These are phyloP conservation scores for Helicolenus hilgendorfi DNA, from an alignment of 2,797 vertebrate species.

Conservation along the genomic window DNA sequence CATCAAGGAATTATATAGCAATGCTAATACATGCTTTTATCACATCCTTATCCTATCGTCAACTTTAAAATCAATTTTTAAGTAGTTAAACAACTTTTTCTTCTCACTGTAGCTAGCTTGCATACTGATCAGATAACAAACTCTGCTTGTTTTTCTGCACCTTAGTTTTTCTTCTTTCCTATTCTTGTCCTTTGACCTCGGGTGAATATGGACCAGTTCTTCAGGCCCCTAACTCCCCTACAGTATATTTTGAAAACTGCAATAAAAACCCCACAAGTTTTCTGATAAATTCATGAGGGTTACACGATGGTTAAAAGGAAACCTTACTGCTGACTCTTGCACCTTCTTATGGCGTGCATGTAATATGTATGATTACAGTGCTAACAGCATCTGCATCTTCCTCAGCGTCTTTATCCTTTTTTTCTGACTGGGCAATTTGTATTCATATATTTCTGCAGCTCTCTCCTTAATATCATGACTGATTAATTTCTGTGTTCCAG, in stretches of 20 bases:
- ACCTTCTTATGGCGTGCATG: neutral
- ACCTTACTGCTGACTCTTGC: neutral
- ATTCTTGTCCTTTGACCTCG: neutral
- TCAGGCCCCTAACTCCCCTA: neutral
- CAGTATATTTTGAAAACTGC: neutral
- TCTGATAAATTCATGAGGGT: neutral
- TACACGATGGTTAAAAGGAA: neutral
- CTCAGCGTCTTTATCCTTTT: neutral
- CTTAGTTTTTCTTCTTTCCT: neutral
- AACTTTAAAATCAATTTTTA: neutral
- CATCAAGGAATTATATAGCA: too few relatives aligned
- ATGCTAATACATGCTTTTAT: too few relatives aligned
- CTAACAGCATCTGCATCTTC: neutral
- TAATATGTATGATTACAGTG: neutral
- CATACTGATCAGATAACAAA: neutral
- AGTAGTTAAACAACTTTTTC: neutral
- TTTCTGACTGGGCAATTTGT: slow-evolving; percentile 8
- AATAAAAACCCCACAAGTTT: neutral
- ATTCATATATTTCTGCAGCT: neutral
- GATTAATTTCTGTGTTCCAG: slow-evolving; percentile 35
- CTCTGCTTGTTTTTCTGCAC: neutral
- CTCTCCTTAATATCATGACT: slow-evolving; percentile 18
- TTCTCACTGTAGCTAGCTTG: neutral
- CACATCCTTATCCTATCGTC: neutral
- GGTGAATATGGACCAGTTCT: neutral